Evolutionary conservation across 2,888 invertebrate genomes (phyloP), one percentile per base, ranked within the genome.

Genomic region (Silvanus unidentatus): DNA sequence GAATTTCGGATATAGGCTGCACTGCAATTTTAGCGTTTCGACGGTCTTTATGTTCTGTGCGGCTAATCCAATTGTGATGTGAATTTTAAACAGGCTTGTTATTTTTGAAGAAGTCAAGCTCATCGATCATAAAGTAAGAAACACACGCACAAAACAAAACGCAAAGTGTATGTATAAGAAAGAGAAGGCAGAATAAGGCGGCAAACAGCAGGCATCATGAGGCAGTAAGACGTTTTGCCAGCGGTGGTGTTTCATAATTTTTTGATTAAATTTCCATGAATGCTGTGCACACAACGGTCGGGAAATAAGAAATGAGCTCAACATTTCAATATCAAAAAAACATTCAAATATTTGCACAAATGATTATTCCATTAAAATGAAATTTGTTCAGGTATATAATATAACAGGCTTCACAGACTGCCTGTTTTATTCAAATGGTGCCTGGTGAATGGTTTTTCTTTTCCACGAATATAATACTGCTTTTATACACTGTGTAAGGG

Each of bases 291-390:
- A 66, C 63, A 63, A 59, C 55, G 59, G 46, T 57, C 57, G 63
- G 62, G 63, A 63, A 63, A 63, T 64, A 66, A 67, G 67, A 66
- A 68, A 65, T 63, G 65, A 62, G 65, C 64, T 65, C 63, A 63
- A 64, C 65, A 70, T 71, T 70, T 69, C 71, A 69, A 70, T 71
- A 71, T 71, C 66, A 72, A 69, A 71, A 66, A 69, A 70, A 71
- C 67, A 70, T 66, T 71, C 72, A 72, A 72, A 73, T 73, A 73
- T 73, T 73, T 72, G 70, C 73, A 65, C 68, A 69, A 73, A 72
- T 68, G 71, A 73, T 73, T 72, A 72, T 73, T 73, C 72, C 71
- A 73, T 73, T 73, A 73, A 72, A 72, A 71, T 68, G 70, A 73
- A 73, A 73, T 71, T 73, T 70, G 65, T 64, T 64, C 70, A 70